A percentile compares a stretch with the other conserved stretches of the same genome.
Evolutionary conservation across 2,797 vertebrate species (phyloP).

Genomic region (Sylvia borin): DNA sequence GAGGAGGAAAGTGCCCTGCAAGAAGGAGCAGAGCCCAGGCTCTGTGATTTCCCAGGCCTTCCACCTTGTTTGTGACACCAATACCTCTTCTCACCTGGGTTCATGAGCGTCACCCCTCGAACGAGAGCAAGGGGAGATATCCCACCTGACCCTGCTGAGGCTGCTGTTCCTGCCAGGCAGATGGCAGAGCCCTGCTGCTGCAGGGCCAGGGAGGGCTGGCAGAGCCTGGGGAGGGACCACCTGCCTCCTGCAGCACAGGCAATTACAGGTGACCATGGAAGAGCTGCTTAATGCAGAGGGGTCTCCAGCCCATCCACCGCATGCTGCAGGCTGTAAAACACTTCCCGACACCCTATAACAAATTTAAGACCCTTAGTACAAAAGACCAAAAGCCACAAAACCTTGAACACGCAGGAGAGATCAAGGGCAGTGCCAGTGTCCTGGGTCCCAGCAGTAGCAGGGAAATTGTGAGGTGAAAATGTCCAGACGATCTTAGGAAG

Average conservation of each 20-base stretch:
- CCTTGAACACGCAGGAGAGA: slow-evolving; percentile 29
- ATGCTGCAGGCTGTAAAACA: slow-evolving; percentile 55
- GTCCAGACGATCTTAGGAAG: slow-evolving; percentile 67
- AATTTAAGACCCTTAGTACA: slow-evolving; percentile 64
- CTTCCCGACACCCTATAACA: slow-evolving; percentile 70
- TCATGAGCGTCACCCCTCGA: neutral
- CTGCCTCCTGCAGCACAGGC: neutral
- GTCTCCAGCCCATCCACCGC: slow-evolving; percentile 39
- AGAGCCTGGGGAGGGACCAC: neutral
- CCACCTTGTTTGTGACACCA: neutral
- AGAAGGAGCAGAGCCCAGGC: neutral
- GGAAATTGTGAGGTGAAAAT: slow-evolving; percentile 69
- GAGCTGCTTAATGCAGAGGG: slow-evolving; percentile 17
- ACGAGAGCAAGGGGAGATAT: neutral
- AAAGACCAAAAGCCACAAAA: slow-evolving; percentile 65
- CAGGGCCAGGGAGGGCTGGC: neutral
- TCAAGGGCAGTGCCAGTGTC: slow-evolving; percentile 70
- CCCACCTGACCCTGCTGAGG: neutral
- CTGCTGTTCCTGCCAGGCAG: neutral
- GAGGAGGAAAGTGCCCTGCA: neutral
- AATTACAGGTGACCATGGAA: slow-evolving; percentile 54
- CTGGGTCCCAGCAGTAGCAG: slow-evolving; percentile 52
- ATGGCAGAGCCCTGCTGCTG: neutral
- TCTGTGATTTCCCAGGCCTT: neutral
- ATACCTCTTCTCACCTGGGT: neutral